Evolutionary conservation across 1,140 invertebrate species (phyloP).

Genomic region (Trinorchestia longiramus): DNA sequence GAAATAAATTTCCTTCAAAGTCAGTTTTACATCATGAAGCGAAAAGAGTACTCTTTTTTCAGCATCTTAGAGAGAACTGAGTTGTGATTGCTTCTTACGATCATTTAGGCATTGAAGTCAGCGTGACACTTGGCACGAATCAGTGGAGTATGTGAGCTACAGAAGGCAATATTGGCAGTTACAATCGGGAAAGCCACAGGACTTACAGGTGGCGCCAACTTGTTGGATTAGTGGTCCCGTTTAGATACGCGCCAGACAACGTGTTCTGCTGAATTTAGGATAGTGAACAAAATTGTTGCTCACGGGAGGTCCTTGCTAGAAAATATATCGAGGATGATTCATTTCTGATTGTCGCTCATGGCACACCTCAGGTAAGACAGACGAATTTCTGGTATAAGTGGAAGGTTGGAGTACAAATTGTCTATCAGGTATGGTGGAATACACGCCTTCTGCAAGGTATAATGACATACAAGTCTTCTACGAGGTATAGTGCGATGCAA

Average conservation of each 20-base stretch:
- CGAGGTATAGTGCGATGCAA: too few species aligned
- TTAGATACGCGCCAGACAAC: background rate
- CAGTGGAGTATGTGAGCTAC: background rate
- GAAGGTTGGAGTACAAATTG: too few species aligned
- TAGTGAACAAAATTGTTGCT: background rate
- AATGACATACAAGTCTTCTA: too few species aligned
- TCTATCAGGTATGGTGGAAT: too few species aligned
- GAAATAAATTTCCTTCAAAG: background rate
- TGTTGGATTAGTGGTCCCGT: background rate
- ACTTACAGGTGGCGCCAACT: background rate
- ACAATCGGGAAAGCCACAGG: background rate
- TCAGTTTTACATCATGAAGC: background rate
- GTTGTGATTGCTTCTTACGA: background rate
- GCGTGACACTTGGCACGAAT: background rate
- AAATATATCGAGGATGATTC: background rate
- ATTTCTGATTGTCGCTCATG: background rate
- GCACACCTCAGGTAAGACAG: too few species aligned
- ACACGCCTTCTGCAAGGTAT: too few species aligned
- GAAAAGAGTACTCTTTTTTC: background rate
- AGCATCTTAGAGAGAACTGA: background rate
- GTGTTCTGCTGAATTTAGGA: background rate
- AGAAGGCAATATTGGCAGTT: background rate
- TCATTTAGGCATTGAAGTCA: background rate
- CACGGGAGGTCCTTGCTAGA: background rate
- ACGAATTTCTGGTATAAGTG: too few species aligned